A percentile compares a stretch with the other conserved stretches of the same genome.
phyloP scores from a whole-genome alignment of 2,113 vertebrate species.

The Craseonycteris thonglongyai region DNA sequence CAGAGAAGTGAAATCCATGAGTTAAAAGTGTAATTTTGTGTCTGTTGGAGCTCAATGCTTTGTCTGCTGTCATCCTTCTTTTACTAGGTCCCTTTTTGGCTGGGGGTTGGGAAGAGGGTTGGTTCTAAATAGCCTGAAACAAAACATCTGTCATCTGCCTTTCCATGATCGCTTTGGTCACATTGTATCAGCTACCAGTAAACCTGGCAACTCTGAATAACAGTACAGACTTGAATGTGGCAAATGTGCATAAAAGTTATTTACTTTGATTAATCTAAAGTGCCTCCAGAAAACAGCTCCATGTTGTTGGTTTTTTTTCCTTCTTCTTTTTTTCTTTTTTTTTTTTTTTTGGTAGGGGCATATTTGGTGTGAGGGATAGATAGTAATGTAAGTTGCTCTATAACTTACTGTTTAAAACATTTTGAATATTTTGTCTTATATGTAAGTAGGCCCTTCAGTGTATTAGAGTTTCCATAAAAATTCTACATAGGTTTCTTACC shows the following conservation, averaged over 20 bases:
- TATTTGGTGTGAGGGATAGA: background rate
- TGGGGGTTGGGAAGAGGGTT: no score
- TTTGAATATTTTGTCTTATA: background rate
- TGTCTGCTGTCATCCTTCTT: background rate
- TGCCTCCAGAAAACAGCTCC: background rate
- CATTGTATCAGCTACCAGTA: slow-evolving; percentile 1
- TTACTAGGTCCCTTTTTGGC: background rate
- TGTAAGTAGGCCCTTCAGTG: background rate
- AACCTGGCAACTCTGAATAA: background rate
- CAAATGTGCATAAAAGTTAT: background rate
- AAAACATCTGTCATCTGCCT: background rate
- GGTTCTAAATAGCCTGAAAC: background rate
- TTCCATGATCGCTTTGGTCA: slow-evolving; percentile 8
- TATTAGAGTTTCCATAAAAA: slow-evolving; percentile 5
- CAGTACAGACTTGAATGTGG: background rate
- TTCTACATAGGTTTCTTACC: background rate
- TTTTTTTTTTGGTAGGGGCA: background rate
- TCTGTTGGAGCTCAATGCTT: background rate
- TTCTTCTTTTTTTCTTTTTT: background rate
- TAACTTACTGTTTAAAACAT: background rate
- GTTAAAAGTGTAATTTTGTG: background rate
- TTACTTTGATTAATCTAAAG: no score
- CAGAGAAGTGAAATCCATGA: background rate
- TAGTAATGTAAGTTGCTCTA: slow-evolving; percentile 14
- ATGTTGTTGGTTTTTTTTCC: background rate